Conservation (phyloP, 1,140 invertebrate genomes). For the Atta colombica region DNA sequence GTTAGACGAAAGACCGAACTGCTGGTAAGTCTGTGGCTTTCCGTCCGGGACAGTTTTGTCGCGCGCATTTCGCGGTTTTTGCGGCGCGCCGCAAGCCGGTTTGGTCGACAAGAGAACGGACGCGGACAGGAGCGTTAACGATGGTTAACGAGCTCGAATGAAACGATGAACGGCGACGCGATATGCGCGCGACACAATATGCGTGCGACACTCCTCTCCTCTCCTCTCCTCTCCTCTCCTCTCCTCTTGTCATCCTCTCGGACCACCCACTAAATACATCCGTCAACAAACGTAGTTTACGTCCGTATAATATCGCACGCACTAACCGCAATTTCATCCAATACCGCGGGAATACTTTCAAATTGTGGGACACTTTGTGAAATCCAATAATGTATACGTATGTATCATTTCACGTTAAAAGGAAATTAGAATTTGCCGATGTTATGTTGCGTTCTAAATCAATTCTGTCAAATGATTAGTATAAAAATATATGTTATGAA, state of each 20-base stretch:
- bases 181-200: neutral
- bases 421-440: neutral
- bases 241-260: neutral
- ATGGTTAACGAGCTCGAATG: conserved; percentile 71
- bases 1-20: conserved; percentile 16
- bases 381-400: conserved; percentile 15
- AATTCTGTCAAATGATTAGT: neutral
- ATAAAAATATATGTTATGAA: neutral
- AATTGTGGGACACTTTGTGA: neutral
- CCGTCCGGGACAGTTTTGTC: conserved; percentile 58
- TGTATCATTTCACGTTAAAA: neutral
- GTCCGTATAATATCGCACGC: neutral
- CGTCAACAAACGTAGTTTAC: conserved; percentile 32
- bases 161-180: conserved; percentile 65
- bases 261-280: conserved; percentile 24
- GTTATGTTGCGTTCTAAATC: too few relatives aligned
- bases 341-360: neutral
- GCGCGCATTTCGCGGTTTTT: conserved; percentile 64
- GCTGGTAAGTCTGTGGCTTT: conserved; percentile 40
- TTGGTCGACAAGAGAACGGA: conserved; percentile 59
- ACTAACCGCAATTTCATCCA: neutral
- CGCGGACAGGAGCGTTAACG: conserved; percentile 66
- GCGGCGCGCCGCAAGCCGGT: conserved; percentile 64
- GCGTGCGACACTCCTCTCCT: neutral
- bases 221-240: neutral